phyloP scores from a whole-genome alignment of 53 echinoderm and acorn worm genomes.

The Echinometra lucunter region DNA sequence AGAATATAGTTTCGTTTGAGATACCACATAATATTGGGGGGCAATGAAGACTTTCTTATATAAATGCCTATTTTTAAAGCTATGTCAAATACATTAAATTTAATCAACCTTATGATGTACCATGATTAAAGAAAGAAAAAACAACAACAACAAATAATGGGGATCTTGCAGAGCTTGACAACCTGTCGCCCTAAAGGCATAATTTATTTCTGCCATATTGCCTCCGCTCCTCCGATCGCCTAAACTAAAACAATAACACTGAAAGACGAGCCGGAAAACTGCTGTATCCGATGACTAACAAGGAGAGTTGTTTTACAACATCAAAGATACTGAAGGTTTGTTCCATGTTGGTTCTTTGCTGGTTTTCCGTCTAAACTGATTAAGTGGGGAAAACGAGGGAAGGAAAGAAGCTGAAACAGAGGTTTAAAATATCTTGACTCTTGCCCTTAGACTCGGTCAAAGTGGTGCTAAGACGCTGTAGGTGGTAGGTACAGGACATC shows the following conservation, averaged over 20 bases:
- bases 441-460: background rate
- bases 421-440: conserved; percentile 25
- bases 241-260: conserved; percentile 8
- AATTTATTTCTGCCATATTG: background rate
- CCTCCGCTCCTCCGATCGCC: background rate
- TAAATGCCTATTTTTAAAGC: no score
- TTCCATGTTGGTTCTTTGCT: background rate
- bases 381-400: background rate
- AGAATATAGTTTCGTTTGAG: no score
- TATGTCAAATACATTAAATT: no score
- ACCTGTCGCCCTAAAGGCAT: background rate
- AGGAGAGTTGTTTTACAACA: conserved; percentile 22
- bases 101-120: background rate
- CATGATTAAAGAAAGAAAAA: no score
- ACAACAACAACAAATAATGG: background rate
- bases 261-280: conserved; percentile 50
- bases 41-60: no score
- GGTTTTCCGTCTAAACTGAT: conserved; percentile 26
- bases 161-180: background rate
- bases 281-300: conserved; percentile 39
- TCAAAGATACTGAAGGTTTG: background rate
- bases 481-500: conserved; percentile 21
- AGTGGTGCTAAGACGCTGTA: conserved; percentile 29
- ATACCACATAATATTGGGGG: no score
- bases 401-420: conserved; percentile 14